These are phyloP conservation scores for Alaudala cheleensis DNA, from an alignment of 2,113 vertebrate genomes.

Conservation along the genomic window DNA sequence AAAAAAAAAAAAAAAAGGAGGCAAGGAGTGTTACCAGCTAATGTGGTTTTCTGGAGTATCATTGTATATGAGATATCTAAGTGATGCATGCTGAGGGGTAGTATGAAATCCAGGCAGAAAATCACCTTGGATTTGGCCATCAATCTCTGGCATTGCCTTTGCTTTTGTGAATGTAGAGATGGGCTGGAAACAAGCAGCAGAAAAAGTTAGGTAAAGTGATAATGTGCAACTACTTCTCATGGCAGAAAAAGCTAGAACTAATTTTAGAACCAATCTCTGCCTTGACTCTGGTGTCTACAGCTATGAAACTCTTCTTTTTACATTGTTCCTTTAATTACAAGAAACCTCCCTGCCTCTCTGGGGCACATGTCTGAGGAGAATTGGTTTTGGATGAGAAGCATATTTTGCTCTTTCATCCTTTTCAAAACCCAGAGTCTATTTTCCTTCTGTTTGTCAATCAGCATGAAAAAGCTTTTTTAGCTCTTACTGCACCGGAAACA, in stretches of 20 bases:
- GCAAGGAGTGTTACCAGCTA: not conserved
- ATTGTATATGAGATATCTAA: fast-evolving
- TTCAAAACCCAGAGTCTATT: not conserved
- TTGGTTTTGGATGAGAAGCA: not conserved
- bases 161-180: not conserved
- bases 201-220: not conserved
- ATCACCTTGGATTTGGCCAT: not conserved
- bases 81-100: fast-evolving
- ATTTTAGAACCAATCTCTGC: not conserved
- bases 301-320: not conserved
- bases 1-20: not conserved
- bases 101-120: not conserved
- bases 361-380: not conserved
- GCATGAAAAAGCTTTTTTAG: not conserved
- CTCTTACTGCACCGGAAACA: not conserved
- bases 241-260: not conserved
- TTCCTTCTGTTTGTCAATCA: conserved; percentile 8
- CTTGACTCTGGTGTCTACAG: not conserved
- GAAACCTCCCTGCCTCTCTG: not conserved
- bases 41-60: not conserved
- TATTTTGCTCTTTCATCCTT: conserved; percentile 20
- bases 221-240: not conserved
- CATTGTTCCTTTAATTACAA: conserved; percentile 4
- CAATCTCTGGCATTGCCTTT: not conserved
- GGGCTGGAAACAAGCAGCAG: not conserved